Percentiles rank a stretch among this genome's conserved stretches.
These are phyloP conservation scores for Melanotaenia maccullochi DNA, from an alignment of 2,797 vertebrate genomes.

Conservation along the genomic window DNA sequence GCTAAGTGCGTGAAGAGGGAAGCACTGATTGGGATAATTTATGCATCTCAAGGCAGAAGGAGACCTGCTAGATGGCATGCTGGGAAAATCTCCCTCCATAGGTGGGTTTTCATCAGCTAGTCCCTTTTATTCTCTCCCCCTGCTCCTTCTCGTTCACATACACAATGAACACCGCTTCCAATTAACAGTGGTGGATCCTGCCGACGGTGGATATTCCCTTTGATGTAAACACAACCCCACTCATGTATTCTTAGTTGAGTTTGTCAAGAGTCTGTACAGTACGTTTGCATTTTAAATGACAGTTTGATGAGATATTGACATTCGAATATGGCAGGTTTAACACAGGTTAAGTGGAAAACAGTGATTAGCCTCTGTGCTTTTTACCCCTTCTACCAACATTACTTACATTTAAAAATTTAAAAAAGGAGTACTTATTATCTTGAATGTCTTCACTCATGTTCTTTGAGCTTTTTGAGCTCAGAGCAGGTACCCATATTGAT, in stretches of 20 bases:
- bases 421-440: not conserved
- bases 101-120: slow-evolving; percentile 75
- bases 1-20: slow-evolving; percentile 27
- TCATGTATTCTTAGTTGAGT: slow-evolving; percentile 17
- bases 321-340: slow-evolving; percentile 36
- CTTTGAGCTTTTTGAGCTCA: not conserved
- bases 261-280: slow-evolving; percentile 7
- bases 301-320: slow-evolving; percentile 36
- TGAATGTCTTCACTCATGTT: not conserved
- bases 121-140: slow-evolving; percentile 77
- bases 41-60: slow-evolving; percentile 48
- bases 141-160: slow-evolving; percentile 55
- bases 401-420: not conserved
- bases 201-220: slow-evolving; percentile 45
- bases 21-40: slow-evolving; percentile 55
- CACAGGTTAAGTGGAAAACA: slow-evolving; percentile 6
- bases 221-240: slow-evolving; percentile 66
- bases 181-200: slow-evolving; percentile 57
- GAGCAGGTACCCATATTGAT: slow-evolving; percentile 58
- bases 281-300: slow-evolving; percentile 42
- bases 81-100: slow-evolving; percentile 61
- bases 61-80: slow-evolving; percentile 48
- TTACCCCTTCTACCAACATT: not conserved
- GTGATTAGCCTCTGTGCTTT: not conserved
- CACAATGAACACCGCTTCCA: slow-evolving; percentile 59